Conservation (phyloP, 2,113 vertebrate species). For the Paralichthys olivaceus region DNA sequence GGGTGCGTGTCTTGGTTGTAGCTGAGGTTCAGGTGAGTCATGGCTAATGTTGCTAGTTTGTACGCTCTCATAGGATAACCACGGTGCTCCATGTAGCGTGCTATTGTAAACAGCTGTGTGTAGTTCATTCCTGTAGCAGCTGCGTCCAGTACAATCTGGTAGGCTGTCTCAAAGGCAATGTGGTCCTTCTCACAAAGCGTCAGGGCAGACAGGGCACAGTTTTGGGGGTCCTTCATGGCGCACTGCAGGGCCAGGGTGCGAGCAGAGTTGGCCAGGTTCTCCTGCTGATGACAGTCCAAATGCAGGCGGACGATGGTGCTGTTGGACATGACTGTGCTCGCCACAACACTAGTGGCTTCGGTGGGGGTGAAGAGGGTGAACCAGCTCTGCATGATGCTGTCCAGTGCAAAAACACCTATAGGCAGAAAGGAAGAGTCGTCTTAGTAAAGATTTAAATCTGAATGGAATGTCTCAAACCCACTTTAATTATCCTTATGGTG, state of each 20-base stretch:
- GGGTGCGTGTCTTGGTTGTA: conserved; percentile 94
- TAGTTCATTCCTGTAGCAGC: conserved; percentile 95
- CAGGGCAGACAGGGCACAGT: conserved; percentile 84
- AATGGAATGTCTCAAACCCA: not conserved
- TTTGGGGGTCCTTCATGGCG: conserved; percentile 95
- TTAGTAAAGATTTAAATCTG: not conserved
- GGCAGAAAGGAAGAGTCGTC: not conserved
- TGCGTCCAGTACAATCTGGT: conserved; percentile 95
- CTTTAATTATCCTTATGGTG: not conserved
- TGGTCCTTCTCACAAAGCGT: conserved; percentile 98
- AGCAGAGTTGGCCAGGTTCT: conserved; percentile 94
- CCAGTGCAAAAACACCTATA: conserved; percentile 89
- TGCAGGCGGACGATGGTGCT: conserved; percentile 93
- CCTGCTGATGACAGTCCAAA: conserved; percentile 93
- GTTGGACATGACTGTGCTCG: conserved; percentile 93
- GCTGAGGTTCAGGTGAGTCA: conserved; percentile 76
- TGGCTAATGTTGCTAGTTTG: conserved; percentile 71
- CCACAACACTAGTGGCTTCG: conserved; percentile 95
- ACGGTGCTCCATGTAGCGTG: conserved; percentile 97
- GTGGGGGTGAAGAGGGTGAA: conserved; percentile 96
- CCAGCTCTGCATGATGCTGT: conserved; percentile 98
- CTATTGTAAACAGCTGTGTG: conserved; percentile 96
- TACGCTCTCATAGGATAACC: conserved; percentile 80
- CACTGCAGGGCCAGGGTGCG: conserved; percentile 95
- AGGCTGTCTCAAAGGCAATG: conserved; percentile 97